These are phyloP conservation scores for Verasper variegatus DNA, from an alignment of 2,113 vertebrate genomes.

Conservation along the genomic window DNA sequence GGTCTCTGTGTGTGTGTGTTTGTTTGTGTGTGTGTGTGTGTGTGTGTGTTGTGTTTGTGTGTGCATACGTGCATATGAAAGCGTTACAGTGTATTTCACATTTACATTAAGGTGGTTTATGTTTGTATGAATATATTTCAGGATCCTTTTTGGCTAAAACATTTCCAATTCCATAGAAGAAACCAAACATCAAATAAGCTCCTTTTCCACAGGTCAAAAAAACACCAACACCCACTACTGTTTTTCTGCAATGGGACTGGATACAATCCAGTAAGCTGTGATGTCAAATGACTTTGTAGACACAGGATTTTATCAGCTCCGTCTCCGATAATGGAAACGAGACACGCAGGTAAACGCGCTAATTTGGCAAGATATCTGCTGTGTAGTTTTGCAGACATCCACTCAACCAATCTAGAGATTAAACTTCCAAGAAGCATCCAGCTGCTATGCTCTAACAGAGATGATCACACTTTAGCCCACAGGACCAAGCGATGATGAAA, in stretches of 20 bases:
- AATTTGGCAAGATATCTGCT: too few relatives aligned
- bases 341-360: too few relatives aligned
- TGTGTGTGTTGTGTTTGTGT: too few relatives aligned
- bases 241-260: too few relatives aligned
- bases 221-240: too few relatives aligned
- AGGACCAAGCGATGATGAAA: conserved; percentile 50
- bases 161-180: background rate
- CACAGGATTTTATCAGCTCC: too few relatives aligned
- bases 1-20: background rate
- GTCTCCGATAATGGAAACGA: too few relatives aligned
- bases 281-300: too few relatives aligned
- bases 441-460: conserved; percentile 8
- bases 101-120: background rate
- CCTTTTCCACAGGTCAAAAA: background rate
- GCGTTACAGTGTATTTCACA: too few relatives aligned
- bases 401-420: background rate
- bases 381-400: background rate
- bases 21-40: too few relatives aligned
- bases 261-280: too few relatives aligned
- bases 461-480: conserved; percentile 24
- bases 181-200: background rate
- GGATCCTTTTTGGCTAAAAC: background rate
- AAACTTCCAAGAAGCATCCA: conserved; percentile 10
- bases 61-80: too few relatives aligned
- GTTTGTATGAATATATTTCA: background rate